These are phyloP conservation scores for Chaenodraco wilsoni DNA, from an alignment of 2,797 vertebrate species.

Conservation along the genomic window DNA sequence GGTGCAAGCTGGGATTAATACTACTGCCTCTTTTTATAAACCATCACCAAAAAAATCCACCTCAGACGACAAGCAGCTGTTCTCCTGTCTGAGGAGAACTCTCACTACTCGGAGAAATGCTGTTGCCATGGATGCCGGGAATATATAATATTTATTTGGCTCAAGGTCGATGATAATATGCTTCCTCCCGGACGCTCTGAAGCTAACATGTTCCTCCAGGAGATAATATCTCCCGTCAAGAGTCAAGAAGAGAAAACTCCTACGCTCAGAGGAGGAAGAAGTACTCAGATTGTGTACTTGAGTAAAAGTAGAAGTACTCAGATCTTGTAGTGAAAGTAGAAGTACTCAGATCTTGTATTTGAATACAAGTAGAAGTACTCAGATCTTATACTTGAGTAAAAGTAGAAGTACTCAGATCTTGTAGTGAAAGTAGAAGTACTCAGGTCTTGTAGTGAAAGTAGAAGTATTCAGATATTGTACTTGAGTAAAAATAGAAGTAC, in stretches of 20 bases:
- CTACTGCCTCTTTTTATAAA: slow-evolving; percentile 46
- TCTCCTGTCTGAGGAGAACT: slow-evolving; percentile 31
- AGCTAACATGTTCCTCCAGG: slow-evolving; percentile 32
- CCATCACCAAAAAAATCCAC: slow-evolving; percentile 22
- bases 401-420: no score
- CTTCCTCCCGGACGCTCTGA: slow-evolving; percentile 1
- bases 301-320: no score
- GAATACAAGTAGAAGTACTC: no score
- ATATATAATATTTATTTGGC: slow-evolving; percentile 48
- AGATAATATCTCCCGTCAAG: slow-evolving; percentile 14
- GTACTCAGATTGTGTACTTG: no score
- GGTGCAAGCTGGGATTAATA: slow-evolving; percentile 51
- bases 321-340: no score
- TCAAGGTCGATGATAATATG: slow-evolving; percentile 17
- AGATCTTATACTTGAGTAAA: no score
- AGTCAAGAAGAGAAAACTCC: neutral
- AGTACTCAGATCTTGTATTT: no score
- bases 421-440: no score
- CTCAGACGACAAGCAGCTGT: slow-evolving; percentile 62
- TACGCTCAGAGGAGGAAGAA: neutral
- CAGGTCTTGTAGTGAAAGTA: no score
- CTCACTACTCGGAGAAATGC: slow-evolving; percentile 41
- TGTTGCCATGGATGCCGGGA: slow-evolving; percentile 49
- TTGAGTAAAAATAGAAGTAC: no score
- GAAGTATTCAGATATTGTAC: no score